Evolutionary conservation across 2,797 vertebrate species (phyloP), one percentile per base, ranked within the genome.

Genomic region (Galago senegalensis): DNA sequence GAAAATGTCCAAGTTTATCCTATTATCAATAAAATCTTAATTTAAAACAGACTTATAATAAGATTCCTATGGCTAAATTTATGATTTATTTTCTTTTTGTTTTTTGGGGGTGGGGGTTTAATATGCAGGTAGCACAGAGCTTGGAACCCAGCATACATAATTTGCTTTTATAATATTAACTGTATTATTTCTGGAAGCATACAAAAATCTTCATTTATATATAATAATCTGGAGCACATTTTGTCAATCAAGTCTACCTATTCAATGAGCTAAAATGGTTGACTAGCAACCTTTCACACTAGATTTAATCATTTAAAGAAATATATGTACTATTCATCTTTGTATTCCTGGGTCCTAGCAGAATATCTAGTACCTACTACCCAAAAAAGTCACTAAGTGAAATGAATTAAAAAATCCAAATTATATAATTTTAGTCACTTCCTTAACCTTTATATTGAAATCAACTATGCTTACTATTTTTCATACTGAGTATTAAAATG

Each of bases 191-290:
- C 18, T 53, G 2, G 65, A 77, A 43, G 20, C n/a, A 86, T 69
- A 9, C 20, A 80, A 92, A 93, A 56, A 86, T 75, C 81, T 75
- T 87, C 29, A 76, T 25, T n/a, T 73, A 83, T 27, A 46, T 67
- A 86, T 21, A 81, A 20, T 84, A 77, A 86, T 60, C 3, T 79
- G 27, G 13, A 75, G 8, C 0, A 40, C 2, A 21, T 92, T 93
- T 73, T 92, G 37, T 87, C 46, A 89, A 63, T 89, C 18, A 96
- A 65, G 89, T 89, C 87, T 69, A 43, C 3, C 37, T 87, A 70
- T 8, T 79, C 6, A 4, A 29, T 69, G 49, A 93, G 34, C 29
- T 89, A 77, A 65, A 87, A 81, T 37, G 25, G 16, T 40, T 83
- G 46, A 72, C 13, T 23, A 90, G 67, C 63, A 84, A 20, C 0